These are phyloP conservation scores for Oxycera nigricornis DNA, from an alignment of 2,888 invertebrate species.

Conservation along the genomic window DNA sequence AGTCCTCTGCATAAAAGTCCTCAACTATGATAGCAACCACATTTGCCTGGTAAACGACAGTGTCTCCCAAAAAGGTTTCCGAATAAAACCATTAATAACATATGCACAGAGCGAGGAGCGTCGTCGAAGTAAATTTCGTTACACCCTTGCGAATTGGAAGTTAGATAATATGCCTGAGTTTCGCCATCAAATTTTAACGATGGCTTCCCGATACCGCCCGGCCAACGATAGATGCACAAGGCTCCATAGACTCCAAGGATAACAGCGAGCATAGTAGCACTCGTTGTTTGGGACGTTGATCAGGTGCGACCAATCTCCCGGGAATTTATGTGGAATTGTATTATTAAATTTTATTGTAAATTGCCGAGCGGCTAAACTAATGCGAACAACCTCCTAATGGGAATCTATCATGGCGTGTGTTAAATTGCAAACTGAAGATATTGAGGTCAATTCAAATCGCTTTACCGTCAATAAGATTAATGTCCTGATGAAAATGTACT, in stretches of 20 bases:
- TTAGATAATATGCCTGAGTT: slow-evolving; percentile 24
- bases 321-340: slow-evolving; percentile 5
- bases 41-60: background rate
- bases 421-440: slow-evolving; percentile 13
- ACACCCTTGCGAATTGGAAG: slow-evolving; percentile 33
- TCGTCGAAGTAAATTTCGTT: slow-evolving; percentile 36
- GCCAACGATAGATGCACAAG: background rate
- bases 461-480: background rate
- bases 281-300: background rate
- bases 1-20: slow-evolving; percentile 25
- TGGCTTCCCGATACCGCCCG: slow-evolving; percentile 11
- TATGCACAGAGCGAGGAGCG: slow-evolving; percentile 27
- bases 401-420: background rate
- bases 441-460: background rate
- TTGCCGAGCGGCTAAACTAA: background rate
- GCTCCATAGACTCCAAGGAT: slow-evolving; percentile 6
- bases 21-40: slow-evolving; percentile 28
- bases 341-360: slow-evolving; percentile 23
- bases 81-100: slow-evolving; percentile 37
- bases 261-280: background rate
- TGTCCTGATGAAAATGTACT: too few species aligned
- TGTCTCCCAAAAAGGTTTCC: slow-evolving; percentile 18
- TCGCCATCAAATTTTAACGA: slow-evolving; percentile 33
- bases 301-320: background rate
- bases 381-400: background rate